Evolutionary conservation across 2,797 vertebrate genomes (phyloP).

Genomic region (Pygocentrus nattereri): DNA sequence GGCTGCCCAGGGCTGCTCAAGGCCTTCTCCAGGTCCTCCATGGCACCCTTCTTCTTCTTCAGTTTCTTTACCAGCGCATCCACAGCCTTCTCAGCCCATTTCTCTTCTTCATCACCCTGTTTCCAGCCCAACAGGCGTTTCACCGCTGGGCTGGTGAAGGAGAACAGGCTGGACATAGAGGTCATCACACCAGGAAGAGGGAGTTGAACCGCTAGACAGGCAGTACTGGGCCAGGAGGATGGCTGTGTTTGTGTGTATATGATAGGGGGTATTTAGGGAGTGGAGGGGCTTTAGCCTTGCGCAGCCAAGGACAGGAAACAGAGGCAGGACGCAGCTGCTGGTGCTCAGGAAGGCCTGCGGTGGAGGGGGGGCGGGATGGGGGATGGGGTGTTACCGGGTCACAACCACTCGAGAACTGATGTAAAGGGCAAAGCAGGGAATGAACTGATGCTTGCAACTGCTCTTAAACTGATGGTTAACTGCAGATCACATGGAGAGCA

Average conservation of each 20-base stretch:
- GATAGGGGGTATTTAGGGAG: slow-evolving; percentile 59
- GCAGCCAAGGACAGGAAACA: slow-evolving; percentile 84
- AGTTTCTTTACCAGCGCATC: slow-evolving; percentile 98
- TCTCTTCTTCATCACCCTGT: slow-evolving; percentile 98
- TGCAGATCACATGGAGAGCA: not conserved
- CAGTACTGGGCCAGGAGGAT: slow-evolving; percentile 51
- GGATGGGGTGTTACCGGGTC: slow-evolving; percentile 66
- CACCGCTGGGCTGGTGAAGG: slow-evolving; percentile 98
- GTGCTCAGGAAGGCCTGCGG: slow-evolving; percentile 82
- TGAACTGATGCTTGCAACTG: slow-evolving; percentile 58
- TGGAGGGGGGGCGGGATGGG: slow-evolving; percentile 69
- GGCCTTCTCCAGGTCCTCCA: slow-evolving; percentile 98
- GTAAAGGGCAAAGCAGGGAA: slow-evolving; percentile 49
- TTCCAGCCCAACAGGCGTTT: slow-evolving; percentile 98
- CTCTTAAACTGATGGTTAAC: not conserved
- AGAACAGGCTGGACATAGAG: slow-evolving; percentile 99
- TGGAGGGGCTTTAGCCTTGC: slow-evolving; percentile 75
- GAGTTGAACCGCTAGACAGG: slow-evolving; percentile 41
- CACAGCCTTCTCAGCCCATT: slow-evolving; percentile 98
- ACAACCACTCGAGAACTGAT: slow-evolving; percentile 65
- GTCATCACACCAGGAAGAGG: slow-evolving; percentile 80
- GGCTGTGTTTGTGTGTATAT: slow-evolving; percentile 31
- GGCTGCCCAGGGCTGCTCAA: slow-evolving; percentile 96
- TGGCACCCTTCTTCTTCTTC: slow-evolving; percentile 98
- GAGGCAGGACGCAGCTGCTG: slow-evolving; percentile 86